These are phyloP conservation scores for Melinaea menophilus DNA, from an alignment of 2,888 invertebrate species.

Conservation along the genomic window DNA sequence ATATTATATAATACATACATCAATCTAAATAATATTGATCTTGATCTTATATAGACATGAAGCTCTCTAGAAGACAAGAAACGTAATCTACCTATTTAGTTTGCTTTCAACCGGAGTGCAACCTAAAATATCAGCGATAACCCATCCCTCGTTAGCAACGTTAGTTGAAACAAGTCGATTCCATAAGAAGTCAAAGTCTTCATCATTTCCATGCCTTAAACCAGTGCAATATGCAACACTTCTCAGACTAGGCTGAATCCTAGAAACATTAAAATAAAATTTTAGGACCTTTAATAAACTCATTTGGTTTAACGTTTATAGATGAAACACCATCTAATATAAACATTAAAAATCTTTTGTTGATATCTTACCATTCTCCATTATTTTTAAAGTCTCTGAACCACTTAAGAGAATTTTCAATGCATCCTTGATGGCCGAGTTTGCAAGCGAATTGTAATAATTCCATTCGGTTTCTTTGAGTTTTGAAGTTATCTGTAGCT, in stretches of 20 bases:
- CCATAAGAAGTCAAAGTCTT: constrained; percentile 82
- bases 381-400: constrained; percentile 51
- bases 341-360: background rate
- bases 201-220: constrained; percentile 72
- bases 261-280: constrained; percentile 30
- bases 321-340: no score
- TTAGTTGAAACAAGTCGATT: constrained; percentile 74
- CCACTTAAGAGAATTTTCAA: constrained; percentile 43
- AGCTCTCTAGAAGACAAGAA: no score
- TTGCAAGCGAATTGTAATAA: constrained; percentile 81
- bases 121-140: constrained; percentile 78
- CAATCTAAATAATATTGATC: no score
- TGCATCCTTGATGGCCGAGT: constrained; percentile 77
- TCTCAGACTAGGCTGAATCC: constrained; percentile 66
- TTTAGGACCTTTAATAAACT: no score
- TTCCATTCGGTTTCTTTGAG: constrained; percentile 77
- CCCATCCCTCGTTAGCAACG: constrained; percentile 79
- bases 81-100: constrained; percentile 67
- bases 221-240: constrained; percentile 82
- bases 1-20: constrained; percentile 3
- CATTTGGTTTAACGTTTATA: no score
- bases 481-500: constrained; percentile 56
- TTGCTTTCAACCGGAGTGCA: constrained; percentile 76
- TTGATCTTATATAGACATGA: no score
- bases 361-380: constrained; percentile 50